phyloP scores from a whole-genome alignment of 2,797 vertebrate species.

The Bradypodion pumilum region DNA sequence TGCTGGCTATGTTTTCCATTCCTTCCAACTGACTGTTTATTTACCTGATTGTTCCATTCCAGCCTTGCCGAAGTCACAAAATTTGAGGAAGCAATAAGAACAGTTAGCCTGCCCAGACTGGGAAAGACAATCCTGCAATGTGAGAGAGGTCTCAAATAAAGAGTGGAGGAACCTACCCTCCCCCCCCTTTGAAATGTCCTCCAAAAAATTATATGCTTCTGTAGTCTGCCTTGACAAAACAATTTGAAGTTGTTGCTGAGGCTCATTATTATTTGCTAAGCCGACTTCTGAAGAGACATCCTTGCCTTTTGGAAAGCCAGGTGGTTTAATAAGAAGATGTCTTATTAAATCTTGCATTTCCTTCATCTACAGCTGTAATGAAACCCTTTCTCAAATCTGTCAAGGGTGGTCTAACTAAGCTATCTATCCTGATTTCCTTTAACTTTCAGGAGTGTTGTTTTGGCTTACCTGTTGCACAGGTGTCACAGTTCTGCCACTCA shows the following conservation, averaged over 20 bases:
- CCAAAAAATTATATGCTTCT: background rate
- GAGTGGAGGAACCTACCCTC: background rate
- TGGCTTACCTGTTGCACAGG: background rate
- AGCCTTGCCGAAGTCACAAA: constrained; percentile 42
- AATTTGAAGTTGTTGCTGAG: background rate
- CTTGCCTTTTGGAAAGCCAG: background rate
- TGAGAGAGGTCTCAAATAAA: background rate
- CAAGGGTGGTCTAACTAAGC: no score
- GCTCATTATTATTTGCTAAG: background rate
- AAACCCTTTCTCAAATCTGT: no score
- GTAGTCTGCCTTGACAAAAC: background rate
- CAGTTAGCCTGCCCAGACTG: constrained; percentile 27
- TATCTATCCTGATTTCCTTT: no score
- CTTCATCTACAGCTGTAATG: background rate
- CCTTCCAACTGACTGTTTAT: constrained; percentile 59
- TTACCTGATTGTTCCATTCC: constrained; percentile 66
- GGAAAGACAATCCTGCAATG: background rate
- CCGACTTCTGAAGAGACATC: background rate
- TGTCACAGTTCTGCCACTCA: background rate
- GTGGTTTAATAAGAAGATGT: background rate
- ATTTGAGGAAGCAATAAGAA: constrained; percentile 46
- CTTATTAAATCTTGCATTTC: background rate
- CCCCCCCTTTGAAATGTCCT: background rate
- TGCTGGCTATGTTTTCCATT: constrained; percentile 43
- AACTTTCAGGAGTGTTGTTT: background rate